Evolutionary conservation across 2,113 vertebrate species (phyloP).

Genomic region (Archocentrus centrarchus): DNA sequence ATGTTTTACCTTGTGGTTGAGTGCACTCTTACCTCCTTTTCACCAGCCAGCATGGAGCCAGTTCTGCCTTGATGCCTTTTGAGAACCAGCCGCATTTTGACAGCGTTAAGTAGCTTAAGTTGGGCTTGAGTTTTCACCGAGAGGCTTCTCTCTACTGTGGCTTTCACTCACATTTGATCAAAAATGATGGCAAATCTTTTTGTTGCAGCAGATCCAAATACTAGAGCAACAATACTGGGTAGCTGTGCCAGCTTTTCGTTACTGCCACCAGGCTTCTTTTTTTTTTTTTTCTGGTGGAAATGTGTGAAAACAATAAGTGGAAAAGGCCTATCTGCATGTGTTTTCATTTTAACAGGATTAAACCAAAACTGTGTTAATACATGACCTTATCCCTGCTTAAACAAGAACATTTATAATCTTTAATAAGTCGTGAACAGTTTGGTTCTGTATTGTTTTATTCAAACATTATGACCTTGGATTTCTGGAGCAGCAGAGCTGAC

Average conservation of each 20-base stretch:
- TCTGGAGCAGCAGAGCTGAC: background rate
- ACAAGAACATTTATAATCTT: conserved; percentile 5
- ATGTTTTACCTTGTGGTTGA: conserved; percentile 35
- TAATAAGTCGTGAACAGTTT: conserved; percentile 1
- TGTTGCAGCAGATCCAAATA: conserved; percentile 3
- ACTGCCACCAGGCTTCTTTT: accelerated
- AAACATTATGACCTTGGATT: background rate
- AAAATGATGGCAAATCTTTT: conserved; percentile 1
- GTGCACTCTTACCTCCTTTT: conserved; percentile 14
- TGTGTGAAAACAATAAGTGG: background rate
- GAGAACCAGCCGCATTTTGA: conserved; percentile 14
- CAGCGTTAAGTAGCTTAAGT: conserved; percentile 15
- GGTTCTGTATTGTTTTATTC: background rate
- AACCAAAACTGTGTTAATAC: conserved; percentile 32
- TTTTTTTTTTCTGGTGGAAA: background rate
- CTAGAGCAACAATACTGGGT: background rate
- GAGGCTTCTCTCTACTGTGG: background rate
- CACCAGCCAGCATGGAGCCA: background rate
- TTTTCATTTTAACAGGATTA: conserved; percentile 42
- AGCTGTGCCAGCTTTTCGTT: background rate
- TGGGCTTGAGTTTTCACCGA: conserved; percentile 7
- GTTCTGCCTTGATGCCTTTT: conserved; percentile 21
- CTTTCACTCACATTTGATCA: background rate
- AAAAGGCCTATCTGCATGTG: conserved; percentile 8
- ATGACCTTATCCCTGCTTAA: conserved; percentile 25